Evolutionary conservation across 2,113 vertebrate genomes (phyloP).

Genomic region (Engystomops pustulosus): DNA sequence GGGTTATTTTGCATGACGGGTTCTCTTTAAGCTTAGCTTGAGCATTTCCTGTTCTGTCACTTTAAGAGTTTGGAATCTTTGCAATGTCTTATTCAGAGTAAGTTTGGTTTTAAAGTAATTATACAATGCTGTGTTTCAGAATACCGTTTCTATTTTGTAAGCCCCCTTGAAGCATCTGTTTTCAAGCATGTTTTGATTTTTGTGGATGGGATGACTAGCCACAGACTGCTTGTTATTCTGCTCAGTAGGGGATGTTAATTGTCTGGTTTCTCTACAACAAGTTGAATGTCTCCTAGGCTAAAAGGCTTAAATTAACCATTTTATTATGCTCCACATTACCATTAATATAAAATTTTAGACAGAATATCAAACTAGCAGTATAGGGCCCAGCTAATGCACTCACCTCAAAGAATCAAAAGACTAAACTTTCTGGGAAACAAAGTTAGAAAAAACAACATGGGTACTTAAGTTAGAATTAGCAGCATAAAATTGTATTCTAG

Average conservation of each 20-base stretch:
- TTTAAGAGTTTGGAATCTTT: background rate
- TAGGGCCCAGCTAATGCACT: background rate
- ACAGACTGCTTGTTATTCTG: conserved; percentile 31
- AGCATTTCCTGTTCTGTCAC: background rate
- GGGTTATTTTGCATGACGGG: too few species aligned
- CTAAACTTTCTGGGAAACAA: background rate
- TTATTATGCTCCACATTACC: conserved; percentile 50
- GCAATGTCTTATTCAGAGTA: background rate
- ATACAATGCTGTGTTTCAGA: conserved; percentile 9
- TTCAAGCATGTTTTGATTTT: conserved; percentile 46
- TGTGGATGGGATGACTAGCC: conserved; percentile 25
- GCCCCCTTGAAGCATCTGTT: conserved; percentile 32
- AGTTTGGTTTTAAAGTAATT: background rate
- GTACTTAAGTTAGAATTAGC: background rate
- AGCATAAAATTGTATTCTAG: conserved; percentile 27
- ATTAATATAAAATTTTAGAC: conserved; percentile 35
- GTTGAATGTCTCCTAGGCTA: background rate
- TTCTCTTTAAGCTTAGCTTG: too few species aligned
- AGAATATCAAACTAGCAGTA: background rate
- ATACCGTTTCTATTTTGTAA: conserved; percentile 1
- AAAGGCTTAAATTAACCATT: conserved; percentile 37
- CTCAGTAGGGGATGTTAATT: conserved; percentile 11
- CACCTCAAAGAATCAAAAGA: background rate
- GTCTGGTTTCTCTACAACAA: conserved; percentile 54
- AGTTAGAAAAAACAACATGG: background rate